These are phyloP conservation scores for Podarcis raffonei DNA, from an alignment of 2,113 vertebrate genomes.

Conservation along the genomic window DNA sequence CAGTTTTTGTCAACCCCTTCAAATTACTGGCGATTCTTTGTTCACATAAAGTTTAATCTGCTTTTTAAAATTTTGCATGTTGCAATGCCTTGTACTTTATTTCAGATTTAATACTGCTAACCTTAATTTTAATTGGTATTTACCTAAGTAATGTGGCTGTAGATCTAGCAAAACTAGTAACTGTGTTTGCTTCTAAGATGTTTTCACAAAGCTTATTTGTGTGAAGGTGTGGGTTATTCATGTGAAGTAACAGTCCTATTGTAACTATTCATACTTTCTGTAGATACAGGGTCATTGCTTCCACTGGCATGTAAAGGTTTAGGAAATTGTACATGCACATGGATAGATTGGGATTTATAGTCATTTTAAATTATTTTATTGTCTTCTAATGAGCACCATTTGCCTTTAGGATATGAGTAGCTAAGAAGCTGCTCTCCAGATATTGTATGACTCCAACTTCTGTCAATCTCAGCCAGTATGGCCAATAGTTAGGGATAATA, in stretches of 20 bases:
- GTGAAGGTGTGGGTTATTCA: neutral
- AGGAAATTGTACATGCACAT: neutral
- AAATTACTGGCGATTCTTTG: neutral
- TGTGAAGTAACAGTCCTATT: neutral
- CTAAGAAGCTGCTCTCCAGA: too few species aligned
- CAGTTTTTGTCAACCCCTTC: neutral
- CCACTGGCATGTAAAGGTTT: neutral
- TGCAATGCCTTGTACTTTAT: neutral
- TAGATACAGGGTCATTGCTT: neutral
- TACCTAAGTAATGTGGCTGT: neutral
- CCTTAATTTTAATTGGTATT: neutral
- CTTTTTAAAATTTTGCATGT: neutral
- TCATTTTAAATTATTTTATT: neutral
- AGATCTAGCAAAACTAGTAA: neutral
- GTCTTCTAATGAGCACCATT: neutral
- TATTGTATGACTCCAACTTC: too few species aligned
- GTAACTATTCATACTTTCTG: neutral
- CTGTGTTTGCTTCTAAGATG: neutral
- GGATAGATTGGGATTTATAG: neutral
- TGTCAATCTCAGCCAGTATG: too few species aligned
- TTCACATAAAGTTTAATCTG: neutral
- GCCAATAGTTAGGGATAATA: too few species aligned
- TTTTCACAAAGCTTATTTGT: neutral
- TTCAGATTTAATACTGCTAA: neutral
- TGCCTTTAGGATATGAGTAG: neutral